Base-by-base conservation (phyloP, 2,797 vertebrate genomes). In the Peromyscus aztecus region DNA sequence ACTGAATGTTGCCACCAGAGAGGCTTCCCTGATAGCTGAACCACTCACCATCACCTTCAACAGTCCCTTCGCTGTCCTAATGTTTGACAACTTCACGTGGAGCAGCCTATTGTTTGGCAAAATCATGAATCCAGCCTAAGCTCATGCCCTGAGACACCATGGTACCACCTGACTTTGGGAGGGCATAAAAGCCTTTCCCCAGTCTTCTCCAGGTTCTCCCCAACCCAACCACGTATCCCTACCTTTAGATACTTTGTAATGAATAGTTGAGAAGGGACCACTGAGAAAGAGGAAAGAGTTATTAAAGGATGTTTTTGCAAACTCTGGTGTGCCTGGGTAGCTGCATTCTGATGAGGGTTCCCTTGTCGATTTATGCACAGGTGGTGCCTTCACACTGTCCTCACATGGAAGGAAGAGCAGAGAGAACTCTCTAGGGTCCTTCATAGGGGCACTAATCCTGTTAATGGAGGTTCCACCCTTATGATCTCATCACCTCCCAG, bases 51-150 rank as follows among this genome's bases (percentile, higher is more conserved):
- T 99, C 96, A 97, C 0, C 29, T 97, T 99, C 94, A 98, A 99
- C 98, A 98, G 97, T 69, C 99, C 99, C 3, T 99, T 99, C 98
- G 98, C 99, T 89, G 95, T 99, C 96, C 89, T 99, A 94, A 98
- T 99, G 93, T 99, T 99, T 87, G 99, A 99, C 65, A 63, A 97
- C 76, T 93, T 97, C 91, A 98, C 98, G 0, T 97, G 46, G 94
- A 98, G 98, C 4, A 0, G 96, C 71, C 96, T 99, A 19, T 98
- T 98, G 95, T 95, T 98, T 27, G 98, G 97, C 82, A 98, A 98
- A 94, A 73, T 98, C 0, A 0, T 97, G 95, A 98, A 97, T 40
- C 98, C 97, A 0, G 19, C 55, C 34, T 76, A 80, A 88, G 49
- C n/a, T 3, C 0, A 0, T 0, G 0, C 19, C 37, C 37, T 4